Conservation (phyloP, 2,797 vertebrate genomes). For the Rhinichthys osculus region DNA sequence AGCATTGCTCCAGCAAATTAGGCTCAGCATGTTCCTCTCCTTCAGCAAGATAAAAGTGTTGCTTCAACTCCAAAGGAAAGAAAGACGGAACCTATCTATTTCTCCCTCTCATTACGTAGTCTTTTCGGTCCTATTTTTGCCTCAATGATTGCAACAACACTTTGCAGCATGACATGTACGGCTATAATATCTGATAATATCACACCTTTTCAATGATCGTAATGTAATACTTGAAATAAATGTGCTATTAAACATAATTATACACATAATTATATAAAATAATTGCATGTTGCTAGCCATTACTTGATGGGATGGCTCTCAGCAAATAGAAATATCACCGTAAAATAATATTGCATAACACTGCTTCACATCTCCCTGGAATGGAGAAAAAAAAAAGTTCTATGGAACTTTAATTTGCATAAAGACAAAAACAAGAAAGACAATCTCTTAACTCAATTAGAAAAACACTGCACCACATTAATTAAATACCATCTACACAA, state of each 20-base stretch:
- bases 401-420: not conserved
- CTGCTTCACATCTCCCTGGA: not conserved
- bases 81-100: conserved; percentile 14
- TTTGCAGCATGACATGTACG: not conserved
- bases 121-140: not conserved
- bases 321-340: not conserved
- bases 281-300: not conserved
- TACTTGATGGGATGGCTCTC: conserved; percentile 6
- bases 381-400: not conserved
- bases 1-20: conserved; percentile 54
- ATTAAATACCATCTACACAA: not conserved
- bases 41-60: conserved; percentile 37
- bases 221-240: conserved; percentile 8
- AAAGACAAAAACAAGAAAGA: not conserved
- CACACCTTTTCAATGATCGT: not conserved
- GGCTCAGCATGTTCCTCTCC: conserved; percentile 44
- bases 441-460: not conserved
- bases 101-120: conserved; percentile 12
- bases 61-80: conserved; percentile 22
- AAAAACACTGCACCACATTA: not conserved
- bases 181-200: conserved; percentile 24
- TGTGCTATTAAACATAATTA: conserved; percentile 21
- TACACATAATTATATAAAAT: conserved; percentile 14
- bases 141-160: conserved; percentile 12
- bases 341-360: not conserved